These are phyloP conservation scores for Guaruba guarouba DNA, from an alignment of 2,113 vertebrate genomes.

Conservation along the genomic window DNA sequence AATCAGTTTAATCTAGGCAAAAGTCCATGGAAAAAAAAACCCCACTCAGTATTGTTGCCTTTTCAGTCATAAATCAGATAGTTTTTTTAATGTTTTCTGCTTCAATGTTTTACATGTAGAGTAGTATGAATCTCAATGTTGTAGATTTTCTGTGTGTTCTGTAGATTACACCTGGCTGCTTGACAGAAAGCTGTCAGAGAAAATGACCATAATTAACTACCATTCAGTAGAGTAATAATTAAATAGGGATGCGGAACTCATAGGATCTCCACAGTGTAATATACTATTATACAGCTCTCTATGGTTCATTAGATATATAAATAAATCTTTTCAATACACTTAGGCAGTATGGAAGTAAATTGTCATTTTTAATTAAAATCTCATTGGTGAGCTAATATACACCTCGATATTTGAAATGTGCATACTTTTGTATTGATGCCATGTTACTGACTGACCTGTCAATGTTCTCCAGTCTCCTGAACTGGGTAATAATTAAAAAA, in stretches of 20 bases:
- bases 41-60: not conserved
- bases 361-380: conserved; percentile 50
- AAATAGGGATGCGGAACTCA: not conserved
- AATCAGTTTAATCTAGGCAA: not conserved
- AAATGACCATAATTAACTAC: conserved; percentile 36
- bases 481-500: not conserved
- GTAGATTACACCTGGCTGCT: not conserved
- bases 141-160: not conserved
- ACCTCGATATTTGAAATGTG: not conserved
- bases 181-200: conserved; percentile 9
- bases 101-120: not conserved
- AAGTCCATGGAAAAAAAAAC: fast-evolving
- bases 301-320: conserved; percentile 29
- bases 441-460: not conserved
- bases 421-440: not conserved
- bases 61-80: not conserved
- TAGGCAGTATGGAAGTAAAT: conserved; percentile 32
- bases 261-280: not conserved
- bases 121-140: not conserved
- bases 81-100: not conserved
- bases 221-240: not conserved
- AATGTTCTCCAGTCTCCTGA: conserved; percentile 10
- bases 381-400: not conserved
- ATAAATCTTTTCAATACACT: conserved; percentile 29
- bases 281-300: not conserved